phyloP scores from a whole-genome alignment of 1,140 invertebrate species.

The Whitmania pigra region DNA sequence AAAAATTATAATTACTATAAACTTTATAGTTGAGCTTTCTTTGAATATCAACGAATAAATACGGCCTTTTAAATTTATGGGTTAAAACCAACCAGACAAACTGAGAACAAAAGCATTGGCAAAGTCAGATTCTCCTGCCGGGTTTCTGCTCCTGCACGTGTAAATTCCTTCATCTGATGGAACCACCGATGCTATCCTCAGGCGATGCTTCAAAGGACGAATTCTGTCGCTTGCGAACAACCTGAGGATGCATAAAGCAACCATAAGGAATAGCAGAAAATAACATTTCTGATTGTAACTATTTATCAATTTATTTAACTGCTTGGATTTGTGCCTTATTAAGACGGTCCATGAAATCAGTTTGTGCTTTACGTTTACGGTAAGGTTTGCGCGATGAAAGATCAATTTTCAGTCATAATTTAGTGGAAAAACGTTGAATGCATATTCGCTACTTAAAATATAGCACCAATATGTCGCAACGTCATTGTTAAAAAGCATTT shows the following conservation, averaged over 20 bases:
- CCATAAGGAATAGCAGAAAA: not conserved
- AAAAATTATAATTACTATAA: too few species aligned
- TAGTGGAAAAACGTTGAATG: too few species aligned
- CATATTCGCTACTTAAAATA: too few species aligned
- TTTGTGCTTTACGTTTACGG: not conserved
- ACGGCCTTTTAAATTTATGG: not conserved
- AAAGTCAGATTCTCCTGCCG: not conserved
- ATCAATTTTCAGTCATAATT: too few species aligned
- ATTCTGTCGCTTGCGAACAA: not conserved
- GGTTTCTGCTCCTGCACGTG: not conserved
- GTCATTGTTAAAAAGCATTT: not conserved
- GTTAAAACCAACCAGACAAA: not conserved
- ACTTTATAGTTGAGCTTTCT: not conserved
- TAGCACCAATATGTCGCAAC: not conserved
- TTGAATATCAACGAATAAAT: not conserved
- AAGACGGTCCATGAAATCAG: not conserved
- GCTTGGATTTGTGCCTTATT: not conserved
- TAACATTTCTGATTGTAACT: not conserved
- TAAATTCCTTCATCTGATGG: conserved; percentile 1
- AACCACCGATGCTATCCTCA: not conserved
- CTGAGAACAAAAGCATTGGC: not conserved
- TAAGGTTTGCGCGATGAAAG: too few species aligned
- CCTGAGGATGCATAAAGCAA: not conserved
- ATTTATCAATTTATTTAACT: not conserved
- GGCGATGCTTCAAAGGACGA: not conserved